Percentiles rank a stretch among this genome's conserved stretches.
Conservation (phyloP, 2,113 vertebrate genomes). For the Corvus moneduloides region DNA sequence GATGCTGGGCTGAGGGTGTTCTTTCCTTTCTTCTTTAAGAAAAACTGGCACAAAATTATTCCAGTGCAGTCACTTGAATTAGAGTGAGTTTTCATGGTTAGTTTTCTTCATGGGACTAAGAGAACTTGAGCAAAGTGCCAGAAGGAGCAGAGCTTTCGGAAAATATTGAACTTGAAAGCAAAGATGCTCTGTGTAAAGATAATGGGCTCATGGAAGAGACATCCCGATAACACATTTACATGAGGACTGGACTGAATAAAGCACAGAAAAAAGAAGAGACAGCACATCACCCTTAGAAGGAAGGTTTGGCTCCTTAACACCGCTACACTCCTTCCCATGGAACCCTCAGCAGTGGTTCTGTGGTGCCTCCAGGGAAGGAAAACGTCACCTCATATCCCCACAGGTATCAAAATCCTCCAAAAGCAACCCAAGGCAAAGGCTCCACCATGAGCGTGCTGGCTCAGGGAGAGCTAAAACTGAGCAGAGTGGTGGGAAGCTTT, state of each 20-base stretch:
- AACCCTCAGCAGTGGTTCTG: neutral
- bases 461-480: neutral
- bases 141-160: conserved; percentile 25
- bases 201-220: conserved; percentile 24
- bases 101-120: conserved; percentile 37
- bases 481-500: neutral
- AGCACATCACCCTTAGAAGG: neutral
- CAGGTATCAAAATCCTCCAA: neutral
- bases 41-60: neutral
- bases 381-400: neutral
- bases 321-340: neutral
- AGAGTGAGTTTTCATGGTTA: conserved; percentile 41
- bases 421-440: neutral
- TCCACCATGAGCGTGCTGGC: neutral
- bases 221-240: conserved; percentile 41
- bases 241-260: neutral
- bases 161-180: conserved; percentile 51
- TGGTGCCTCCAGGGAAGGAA: neutral
- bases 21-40: neutral
- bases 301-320: neutral
- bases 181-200: conserved; percentile 30
- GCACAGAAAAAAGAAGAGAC: neutral
- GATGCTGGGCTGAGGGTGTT: neutral
- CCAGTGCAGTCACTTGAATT: neutral
- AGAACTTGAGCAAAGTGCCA: conserved; percentile 41